Percentiles rank a stretch among this genome's conserved stretches.
Conservation (phyloP, 2,888 invertebrate genomes). For the Cryptocephalus moraei region DNA sequence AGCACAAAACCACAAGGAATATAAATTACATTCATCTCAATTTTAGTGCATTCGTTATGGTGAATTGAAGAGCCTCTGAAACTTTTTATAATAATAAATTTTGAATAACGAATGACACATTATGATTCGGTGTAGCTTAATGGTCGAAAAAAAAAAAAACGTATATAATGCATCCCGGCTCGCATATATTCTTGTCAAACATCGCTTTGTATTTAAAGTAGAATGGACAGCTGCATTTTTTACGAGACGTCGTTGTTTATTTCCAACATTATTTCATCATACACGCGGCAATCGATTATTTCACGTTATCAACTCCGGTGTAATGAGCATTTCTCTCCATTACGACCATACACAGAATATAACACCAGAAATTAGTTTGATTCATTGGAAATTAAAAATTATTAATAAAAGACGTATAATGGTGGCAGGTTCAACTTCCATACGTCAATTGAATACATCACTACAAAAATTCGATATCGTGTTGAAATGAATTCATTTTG, state of each 20-base stretch:
- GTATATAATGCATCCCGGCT: constrained; percentile 7
- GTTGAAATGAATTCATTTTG: no score
- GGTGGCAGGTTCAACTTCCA: no score
- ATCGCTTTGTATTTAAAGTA: constrained; percentile 15
- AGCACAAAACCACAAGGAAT: no score
- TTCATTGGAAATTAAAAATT: no score
- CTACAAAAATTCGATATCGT: no score
- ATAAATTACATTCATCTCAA: no score
- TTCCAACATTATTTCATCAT: constrained; percentile 4
- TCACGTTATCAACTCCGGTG: constrained; percentile 1
- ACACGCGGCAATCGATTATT: constrained; percentile 1
- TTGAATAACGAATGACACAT: constrained; percentile 9
- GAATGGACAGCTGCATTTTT: constrained; percentile 15
- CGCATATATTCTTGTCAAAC: constrained; percentile 14
- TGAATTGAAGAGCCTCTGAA: not conserved
- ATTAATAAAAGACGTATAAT: no score
- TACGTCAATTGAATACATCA: no score
- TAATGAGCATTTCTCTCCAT: not conserved
- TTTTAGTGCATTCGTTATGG: not conserved
- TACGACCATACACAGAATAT: no score
- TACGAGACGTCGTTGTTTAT: constrained; percentile 5
- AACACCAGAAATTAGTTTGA: no score
- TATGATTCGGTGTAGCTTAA: constrained; percentile 9
- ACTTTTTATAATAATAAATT: constrained; percentile 11
- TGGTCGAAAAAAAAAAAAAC: constrained; percentile 10